Conservation (phyloP, 2,113 vertebrate species). For the Poicephalus gulielmi region DNA sequence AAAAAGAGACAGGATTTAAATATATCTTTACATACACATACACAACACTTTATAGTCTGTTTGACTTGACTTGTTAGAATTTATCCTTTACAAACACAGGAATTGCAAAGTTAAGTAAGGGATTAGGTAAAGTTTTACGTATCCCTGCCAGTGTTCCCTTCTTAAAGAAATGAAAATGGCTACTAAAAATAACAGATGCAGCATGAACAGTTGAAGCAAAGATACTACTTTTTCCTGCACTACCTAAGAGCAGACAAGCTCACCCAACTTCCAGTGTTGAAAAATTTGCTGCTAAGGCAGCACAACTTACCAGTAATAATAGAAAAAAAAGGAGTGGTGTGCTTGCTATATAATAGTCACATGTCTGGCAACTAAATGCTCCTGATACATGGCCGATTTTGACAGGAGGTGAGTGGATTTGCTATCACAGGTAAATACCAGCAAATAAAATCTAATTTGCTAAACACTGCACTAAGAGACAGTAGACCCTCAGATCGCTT, state of each 20-base stretch:
- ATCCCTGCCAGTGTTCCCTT: background rate
- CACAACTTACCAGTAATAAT: background rate
- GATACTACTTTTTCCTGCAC: background rate
- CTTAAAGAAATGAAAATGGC: background rate
- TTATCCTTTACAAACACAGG: background rate
- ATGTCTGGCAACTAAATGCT: conserved; percentile 16
- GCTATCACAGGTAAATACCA: conserved; percentile 32
- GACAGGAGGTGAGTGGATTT: conserved; percentile 33
- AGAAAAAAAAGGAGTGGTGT: conserved; percentile 18
- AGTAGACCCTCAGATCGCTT: background rate
- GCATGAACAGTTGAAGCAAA: background rate
- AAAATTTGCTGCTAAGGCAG: conserved; percentile 13
- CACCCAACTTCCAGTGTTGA: background rate
- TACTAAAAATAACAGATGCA: background rate
- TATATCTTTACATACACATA: background rate
- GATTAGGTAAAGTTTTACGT: background rate
- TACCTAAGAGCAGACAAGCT: background rate
- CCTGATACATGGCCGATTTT: conserved; percentile 4
- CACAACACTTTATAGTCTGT: background rate
- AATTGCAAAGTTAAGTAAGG: background rate
- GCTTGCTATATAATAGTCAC: background rate
- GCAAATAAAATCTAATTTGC: conserved; percentile 26
- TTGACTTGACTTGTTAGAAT: background rate
- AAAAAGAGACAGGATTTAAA: background rate
- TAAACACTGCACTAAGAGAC: conserved; percentile 31